Percentiles rank a stretch among this genome's conserved stretches.
phyloP scores from a whole-genome alignment of 2,113 vertebrate species.

The Lamprologus tigripictilis region DNA sequence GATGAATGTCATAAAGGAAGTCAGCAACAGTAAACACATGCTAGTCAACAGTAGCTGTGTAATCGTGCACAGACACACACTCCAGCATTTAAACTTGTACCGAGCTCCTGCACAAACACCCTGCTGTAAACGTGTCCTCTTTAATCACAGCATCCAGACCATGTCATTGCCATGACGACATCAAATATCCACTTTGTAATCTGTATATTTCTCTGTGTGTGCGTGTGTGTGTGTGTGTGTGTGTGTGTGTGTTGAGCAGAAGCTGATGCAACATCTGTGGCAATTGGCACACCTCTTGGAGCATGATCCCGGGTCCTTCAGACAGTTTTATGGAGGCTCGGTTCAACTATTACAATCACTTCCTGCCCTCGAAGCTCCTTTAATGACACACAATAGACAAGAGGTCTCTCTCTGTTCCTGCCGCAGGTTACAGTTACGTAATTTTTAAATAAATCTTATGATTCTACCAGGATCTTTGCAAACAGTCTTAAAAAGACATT shows the following conservation, averaged over 20 bases:
- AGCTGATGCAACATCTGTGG: background rate
- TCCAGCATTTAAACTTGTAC: background rate
- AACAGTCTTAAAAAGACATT: background rate
- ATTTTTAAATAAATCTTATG: background rate
- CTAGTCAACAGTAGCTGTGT: background rate
- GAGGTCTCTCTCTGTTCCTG: background rate
- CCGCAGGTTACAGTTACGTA: background rate
- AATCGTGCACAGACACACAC: slow-evolving; percentile 9
- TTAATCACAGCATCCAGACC: background rate
- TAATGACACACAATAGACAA: background rate
- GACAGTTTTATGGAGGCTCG: background rate
- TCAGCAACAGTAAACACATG: background rate
- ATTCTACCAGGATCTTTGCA: background rate
- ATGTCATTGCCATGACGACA: background rate
- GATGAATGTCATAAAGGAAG: background rate
- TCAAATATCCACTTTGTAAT: background rate
- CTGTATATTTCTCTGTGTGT: fast-evolving
- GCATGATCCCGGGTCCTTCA: background rate
- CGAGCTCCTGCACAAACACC: background rate
- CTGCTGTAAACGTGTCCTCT: background rate
- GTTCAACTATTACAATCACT: background rate
- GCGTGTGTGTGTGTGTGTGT: fast-evolving
- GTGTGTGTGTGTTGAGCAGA: background rate
- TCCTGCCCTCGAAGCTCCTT: background rate
- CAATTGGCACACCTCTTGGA: background rate